Conservation (phyloP, 2,113 vertebrate genomes). For the Tenebrosternarchus preto region DNA sequence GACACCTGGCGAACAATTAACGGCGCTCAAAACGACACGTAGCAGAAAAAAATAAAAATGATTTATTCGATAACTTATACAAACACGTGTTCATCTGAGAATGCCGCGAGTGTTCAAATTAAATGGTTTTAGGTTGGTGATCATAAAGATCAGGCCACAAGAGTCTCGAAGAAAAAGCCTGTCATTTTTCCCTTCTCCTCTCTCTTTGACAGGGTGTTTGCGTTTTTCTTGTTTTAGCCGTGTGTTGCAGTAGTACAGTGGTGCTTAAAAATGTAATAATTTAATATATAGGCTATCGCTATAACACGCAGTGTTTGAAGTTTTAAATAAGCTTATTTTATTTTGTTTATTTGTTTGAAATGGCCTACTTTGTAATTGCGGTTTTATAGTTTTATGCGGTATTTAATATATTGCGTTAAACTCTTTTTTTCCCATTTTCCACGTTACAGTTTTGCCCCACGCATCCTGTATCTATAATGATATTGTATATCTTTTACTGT, state of each 20-base stretch:
- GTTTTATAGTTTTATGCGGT: too few relatives aligned
- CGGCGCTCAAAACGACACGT: background rate
- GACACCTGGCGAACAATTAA: conserved; percentile 30
- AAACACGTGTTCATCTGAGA: background rate
- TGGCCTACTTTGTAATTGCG: too few relatives aligned
- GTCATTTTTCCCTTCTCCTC: background rate
- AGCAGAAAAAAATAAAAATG: background rate
- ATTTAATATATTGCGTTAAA: too few relatives aligned
- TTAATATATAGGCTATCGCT: background rate
- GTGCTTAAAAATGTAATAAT: background rate
- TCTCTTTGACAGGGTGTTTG: background rate
- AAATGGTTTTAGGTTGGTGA: background rate
- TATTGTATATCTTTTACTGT: background rate
- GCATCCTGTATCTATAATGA: too few relatives aligned
- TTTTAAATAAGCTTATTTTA: background rate
- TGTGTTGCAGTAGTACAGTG: background rate
- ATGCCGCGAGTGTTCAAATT: background rate
- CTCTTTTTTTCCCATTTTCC: too few relatives aligned
- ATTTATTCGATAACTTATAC: background rate
- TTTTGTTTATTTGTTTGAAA: background rate
- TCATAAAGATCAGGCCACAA: too few relatives aligned
- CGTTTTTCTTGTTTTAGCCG: background rate
- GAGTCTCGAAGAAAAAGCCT: too few relatives aligned
- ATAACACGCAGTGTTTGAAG: background rate
- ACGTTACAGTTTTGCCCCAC: too few relatives aligned